Evolutionary conservation across 2,888 invertebrate species (phyloP).

Genomic region (Tetramorium bicarinatum): DNA sequence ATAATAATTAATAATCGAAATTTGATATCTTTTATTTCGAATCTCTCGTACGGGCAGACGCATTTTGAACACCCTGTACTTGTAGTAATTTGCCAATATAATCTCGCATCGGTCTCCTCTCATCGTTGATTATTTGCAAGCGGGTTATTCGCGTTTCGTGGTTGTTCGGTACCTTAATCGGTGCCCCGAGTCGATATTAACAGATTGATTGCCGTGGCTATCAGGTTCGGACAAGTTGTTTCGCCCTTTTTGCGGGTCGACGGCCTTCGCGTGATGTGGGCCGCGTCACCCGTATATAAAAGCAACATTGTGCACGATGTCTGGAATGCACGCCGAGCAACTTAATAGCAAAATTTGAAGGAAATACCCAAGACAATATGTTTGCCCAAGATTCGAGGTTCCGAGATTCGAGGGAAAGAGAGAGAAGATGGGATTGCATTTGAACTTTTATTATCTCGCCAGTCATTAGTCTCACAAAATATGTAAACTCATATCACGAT

Average conservation of each 20-base stretch:
- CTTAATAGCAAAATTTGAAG: conserved; percentile 38
- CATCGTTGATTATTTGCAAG: conserved; percentile 47
- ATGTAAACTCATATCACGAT: neutral
- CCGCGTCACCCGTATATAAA: conserved; percentile 46
- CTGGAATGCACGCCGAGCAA: neutral
- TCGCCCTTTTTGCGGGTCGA: conserved; percentile 59
- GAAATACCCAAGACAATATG: neutral
- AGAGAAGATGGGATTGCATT: neutral
- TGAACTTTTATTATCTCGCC: neutral
- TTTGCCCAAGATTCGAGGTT: neutral
- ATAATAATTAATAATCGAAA: conserved; percentile 14
- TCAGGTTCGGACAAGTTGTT: conserved; percentile 52
- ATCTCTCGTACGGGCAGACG: neutral
- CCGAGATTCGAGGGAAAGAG: neutral
- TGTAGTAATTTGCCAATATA: conserved; percentile 54
- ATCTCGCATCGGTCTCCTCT: conserved; percentile 28
- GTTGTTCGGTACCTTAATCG: conserved; percentile 50
- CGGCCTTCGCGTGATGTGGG: conserved; percentile 57
- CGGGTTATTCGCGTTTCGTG: conserved; percentile 52
- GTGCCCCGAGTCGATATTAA: conserved; percentile 53
- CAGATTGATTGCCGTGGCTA: conserved; percentile 58
- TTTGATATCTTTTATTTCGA: neutral
- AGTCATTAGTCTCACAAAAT: neutral
- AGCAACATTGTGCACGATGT: conserved; percentile 52
- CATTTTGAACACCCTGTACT: conserved; percentile 25